Percentiles rank a stretch among this genome's conserved stretches.
Evolutionary conservation across 2,797 vertebrate genomes (phyloP).

Genomic region (Antennarius maculatus): DNA sequence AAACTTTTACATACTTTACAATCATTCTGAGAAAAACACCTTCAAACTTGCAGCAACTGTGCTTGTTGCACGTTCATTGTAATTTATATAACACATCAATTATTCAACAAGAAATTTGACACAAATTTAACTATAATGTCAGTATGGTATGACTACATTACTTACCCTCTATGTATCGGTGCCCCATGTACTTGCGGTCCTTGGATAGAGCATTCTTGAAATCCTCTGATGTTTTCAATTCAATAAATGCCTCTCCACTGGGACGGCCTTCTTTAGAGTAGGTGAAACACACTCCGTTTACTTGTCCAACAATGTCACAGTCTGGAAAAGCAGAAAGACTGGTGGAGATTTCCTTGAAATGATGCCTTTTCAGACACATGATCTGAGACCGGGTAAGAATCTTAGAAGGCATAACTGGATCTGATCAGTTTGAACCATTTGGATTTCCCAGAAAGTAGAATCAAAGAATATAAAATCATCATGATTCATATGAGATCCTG

Average conservation of each 20-base stretch:
- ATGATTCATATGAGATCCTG: background rate
- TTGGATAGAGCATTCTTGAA: conserved; percentile 86
- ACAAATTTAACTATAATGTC: background rate
- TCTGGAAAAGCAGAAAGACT: conserved; percentile 64
- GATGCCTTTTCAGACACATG: background rate
- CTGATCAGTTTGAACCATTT: background rate
- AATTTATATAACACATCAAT: background rate
- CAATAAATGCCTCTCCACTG: conserved; percentile 88
- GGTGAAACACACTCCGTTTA: conserved; percentile 86
- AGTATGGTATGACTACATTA: background rate
- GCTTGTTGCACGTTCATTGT: background rate
- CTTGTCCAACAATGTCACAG: conserved; percentile 83
- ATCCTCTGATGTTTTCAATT: conserved; percentile 84
- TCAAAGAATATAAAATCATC: background rate
- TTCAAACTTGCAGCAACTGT: background rate
- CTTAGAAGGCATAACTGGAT: background rate
- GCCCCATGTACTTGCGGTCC: conserved; percentile 90
- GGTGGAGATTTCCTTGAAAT: background rate
- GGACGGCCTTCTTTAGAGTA: conserved; percentile 88
- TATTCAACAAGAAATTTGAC: background rate
- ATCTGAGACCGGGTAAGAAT: too few species aligned
- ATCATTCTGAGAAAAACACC: background rate
- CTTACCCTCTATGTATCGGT: conserved; percentile 88
- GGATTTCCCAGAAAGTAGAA: background rate
- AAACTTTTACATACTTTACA: background rate